Conservation (phyloP, 2,113 vertebrate species). For the Cebidichthys violaceus region DNA sequence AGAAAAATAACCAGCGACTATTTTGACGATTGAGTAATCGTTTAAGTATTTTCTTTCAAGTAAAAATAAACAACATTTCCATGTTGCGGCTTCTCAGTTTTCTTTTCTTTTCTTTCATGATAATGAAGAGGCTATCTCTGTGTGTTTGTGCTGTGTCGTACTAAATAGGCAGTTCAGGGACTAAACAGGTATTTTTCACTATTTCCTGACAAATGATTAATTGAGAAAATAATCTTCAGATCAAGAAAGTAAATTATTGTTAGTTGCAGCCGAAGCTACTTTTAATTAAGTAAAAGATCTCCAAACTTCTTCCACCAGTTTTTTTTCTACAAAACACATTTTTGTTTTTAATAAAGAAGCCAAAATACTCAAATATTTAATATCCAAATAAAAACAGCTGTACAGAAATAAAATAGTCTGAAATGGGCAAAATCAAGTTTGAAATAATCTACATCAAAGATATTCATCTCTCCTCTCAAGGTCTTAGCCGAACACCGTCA, state of each 20-base stretch:
- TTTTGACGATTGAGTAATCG: not conserved
- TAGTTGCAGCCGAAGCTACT: not conserved
- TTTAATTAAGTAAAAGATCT: not conserved
- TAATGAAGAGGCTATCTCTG: not conserved
- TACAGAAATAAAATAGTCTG: not conserved
- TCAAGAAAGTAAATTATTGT: not conserved
- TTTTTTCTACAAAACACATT: not conserved
- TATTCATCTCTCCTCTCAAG: conserved; percentile 53
- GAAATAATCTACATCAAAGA: conserved; percentile 13
- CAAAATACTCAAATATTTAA: not conserved
- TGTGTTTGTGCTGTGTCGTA: not conserved
- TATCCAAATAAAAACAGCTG: not conserved
- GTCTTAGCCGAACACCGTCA: conserved; percentile 35
- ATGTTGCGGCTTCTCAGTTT: not conserved
- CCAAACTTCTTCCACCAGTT: not conserved
- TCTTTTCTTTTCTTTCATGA: not conserved
- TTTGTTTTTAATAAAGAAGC: not conserved
- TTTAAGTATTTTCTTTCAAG: not conserved
- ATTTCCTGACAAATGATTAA: not conserved
- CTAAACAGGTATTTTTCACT: not conserved
- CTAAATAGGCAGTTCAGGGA: not conserved
- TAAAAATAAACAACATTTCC: not conserved
- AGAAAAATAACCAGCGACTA: not conserved
- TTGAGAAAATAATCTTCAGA: not conserved
- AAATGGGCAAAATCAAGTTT: not conserved